These are phyloP conservation scores for Melanophora roralis DNA, from an alignment of 2,888 invertebrate species.

Conservation along the genomic window DNA sequence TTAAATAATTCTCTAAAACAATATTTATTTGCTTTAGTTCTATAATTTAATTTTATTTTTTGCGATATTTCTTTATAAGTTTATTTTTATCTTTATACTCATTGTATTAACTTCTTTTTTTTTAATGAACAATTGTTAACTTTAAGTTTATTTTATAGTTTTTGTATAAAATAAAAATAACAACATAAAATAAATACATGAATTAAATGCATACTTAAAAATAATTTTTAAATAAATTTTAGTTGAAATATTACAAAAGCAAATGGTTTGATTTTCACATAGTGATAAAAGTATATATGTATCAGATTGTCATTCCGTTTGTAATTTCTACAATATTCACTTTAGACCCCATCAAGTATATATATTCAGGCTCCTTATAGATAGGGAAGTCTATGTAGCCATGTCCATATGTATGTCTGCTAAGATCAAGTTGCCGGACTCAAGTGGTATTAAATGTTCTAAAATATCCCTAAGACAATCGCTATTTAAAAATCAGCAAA, in stretches of 20 bases:
- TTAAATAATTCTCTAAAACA: not conserved
- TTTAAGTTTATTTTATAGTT: slow-evolving; percentile 36
- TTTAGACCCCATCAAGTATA: no score
- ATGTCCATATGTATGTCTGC: no score
- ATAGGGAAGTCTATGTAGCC: no score
- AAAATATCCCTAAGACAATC: no score
- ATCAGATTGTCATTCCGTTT: no score
- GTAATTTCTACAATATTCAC: no score
- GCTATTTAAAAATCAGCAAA: no score
- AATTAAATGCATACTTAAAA: slow-evolving; percentile 24
- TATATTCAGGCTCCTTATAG: no score
- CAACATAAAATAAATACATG: slow-evolving; percentile 2
- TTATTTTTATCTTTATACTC: slow-evolving; percentile 1
- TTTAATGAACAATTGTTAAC: not conserved
- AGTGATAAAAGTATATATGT: no score
- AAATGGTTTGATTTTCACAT: no score
- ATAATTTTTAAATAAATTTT: slow-evolving; percentile 57
- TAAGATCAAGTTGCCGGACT: no score
- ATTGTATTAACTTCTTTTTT: not conserved
- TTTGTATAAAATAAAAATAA: slow-evolving; percentile 31
- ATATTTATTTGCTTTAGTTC: slow-evolving; percentile 24
- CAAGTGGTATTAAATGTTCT: no score
- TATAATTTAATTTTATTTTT: slow-evolving; percentile 49
- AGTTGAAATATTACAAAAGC: slow-evolving; percentile 56
- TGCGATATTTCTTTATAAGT: slow-evolving; percentile 45